Conservation (phyloP, 1,140 invertebrate species). For the Ostrea edulis region DNA sequence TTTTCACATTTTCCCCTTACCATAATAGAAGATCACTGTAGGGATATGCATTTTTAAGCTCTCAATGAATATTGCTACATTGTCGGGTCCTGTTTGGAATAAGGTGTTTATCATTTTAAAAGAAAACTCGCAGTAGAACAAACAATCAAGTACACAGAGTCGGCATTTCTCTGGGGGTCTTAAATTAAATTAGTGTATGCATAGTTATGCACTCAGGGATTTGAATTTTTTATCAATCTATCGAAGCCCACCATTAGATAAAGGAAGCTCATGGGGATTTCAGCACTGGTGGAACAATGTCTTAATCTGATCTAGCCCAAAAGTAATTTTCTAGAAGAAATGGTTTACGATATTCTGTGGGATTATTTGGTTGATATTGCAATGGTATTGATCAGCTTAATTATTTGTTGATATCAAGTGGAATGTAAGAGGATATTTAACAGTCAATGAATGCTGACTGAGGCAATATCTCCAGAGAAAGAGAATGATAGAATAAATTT, state of each 20-base stretch:
- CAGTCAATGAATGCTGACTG: background rate
- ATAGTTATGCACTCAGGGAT: no score
- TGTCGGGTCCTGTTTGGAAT: background rate
- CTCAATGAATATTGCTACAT: no score
- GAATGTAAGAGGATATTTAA: background rate
- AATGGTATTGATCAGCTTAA: background rate
- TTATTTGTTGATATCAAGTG: background rate
- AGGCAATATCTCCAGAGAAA: no score
- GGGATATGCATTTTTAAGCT: no score
- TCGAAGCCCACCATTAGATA: background rate
- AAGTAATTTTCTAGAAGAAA: background rate
- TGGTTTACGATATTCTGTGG: background rate
- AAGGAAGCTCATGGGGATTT: background rate
- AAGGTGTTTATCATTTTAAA: background rate
- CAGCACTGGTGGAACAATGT: background rate
- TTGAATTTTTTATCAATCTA: no score
- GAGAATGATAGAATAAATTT: no score
- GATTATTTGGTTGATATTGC: slow-evolving; percentile 6
- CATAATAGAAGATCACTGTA: no score
- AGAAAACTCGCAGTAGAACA: background rate
- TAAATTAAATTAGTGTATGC: no score
- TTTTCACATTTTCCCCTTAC: no score
- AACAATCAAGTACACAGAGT: no score
- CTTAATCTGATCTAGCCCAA: background rate
- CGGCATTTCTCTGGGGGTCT: no score